These are phyloP conservation scores for Oostethus manadensis DNA, from an alignment of 2,113 vertebrate genomes.

Conservation along the genomic window DNA sequence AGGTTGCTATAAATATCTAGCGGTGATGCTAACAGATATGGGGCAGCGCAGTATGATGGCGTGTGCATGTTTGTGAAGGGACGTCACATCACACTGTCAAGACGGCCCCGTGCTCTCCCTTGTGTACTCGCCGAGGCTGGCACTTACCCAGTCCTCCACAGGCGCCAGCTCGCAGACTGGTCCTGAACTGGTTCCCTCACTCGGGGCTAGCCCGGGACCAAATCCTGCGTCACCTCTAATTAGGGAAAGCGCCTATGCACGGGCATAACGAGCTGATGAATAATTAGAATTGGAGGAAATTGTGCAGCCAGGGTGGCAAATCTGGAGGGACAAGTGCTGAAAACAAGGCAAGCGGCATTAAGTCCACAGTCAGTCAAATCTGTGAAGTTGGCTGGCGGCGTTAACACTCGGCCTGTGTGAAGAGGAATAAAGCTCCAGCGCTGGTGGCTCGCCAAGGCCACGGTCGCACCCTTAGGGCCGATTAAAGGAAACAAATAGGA, in stretches of 20 bases:
- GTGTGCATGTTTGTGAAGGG: constrained; percentile 45
- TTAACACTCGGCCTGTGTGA: constrained; percentile 78
- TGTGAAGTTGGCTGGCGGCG: constrained; percentile 75
- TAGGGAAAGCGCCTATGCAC: constrained; percentile 64
- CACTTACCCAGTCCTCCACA: constrained; percentile 61
- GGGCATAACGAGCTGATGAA: constrained; percentile 77
- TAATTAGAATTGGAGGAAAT: constrained; percentile 79
- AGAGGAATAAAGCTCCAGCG: constrained; percentile 72
- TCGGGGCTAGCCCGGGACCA: constrained; percentile 68
- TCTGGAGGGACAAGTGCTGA: constrained; percentile 93
- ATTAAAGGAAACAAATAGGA: constrained; percentile 68
- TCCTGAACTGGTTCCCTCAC: constrained; percentile 75
- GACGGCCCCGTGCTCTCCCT: constrained; percentile 36
- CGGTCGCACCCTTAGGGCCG: constrained; percentile 47
- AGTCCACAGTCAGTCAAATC: constrained; percentile 88
- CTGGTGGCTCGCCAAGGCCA: constrained; percentile 80
- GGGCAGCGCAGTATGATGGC: constrained; percentile 30
- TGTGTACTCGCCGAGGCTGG: constrained; percentile 56
- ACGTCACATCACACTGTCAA: constrained; percentile 57
- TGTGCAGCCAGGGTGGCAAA: constrained; percentile 84
- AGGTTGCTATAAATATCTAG: constrained; percentile 49
- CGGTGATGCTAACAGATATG: constrained; percentile 55
- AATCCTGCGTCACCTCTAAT: constrained; percentile 73
- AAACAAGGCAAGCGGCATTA: constrained; percentile 89
- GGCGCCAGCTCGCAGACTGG: constrained; percentile 61